Conservation (phyloP, 2,888 invertebrate genomes). For the Synanthedon andrenaeformis region DNA sequence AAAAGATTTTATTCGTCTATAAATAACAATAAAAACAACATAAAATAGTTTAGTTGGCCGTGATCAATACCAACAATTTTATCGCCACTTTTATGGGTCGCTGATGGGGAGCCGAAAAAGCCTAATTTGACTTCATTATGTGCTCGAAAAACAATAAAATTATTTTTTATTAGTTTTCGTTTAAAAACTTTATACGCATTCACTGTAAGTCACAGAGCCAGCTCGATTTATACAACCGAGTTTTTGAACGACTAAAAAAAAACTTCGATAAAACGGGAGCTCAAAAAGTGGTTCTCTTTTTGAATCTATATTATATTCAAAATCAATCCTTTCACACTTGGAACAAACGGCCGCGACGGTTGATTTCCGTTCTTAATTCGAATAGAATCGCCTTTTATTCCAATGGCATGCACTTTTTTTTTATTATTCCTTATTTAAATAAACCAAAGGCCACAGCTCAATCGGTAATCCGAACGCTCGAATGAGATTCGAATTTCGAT, state of each 20-base stretch:
- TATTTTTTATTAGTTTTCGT: constrained; percentile 39
- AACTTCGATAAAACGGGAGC: neutral
- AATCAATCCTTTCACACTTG: constrained; percentile 69
- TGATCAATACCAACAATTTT: constrained; percentile 60
- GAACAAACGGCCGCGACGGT: constrained; percentile 61
- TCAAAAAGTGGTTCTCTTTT: constrained; percentile 36
- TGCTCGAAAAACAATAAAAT: constrained; percentile 54
- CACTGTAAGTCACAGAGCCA: neutral
- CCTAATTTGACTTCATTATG: constrained; percentile 64
- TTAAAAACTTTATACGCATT: constrained; percentile 10
- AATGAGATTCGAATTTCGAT: constrained; percentile 60
- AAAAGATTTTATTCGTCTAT: constrained; percentile 58
- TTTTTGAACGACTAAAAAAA: neutral
- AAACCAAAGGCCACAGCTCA: constrained; percentile 41
- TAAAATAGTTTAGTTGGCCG: constrained; percentile 61
- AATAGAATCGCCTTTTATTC: constrained; percentile 48
- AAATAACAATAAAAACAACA: constrained; percentile 67
- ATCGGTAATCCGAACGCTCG: constrained; percentile 57
- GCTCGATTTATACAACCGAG: neutral
- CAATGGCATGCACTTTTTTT: constrained; percentile 24
- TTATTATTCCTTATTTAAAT: constrained; percentile 42
- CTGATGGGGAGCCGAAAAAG: constrained; percentile 55
- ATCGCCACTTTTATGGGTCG: constrained; percentile 52
- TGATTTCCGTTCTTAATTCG: constrained; percentile 68
- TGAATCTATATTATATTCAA: constrained; percentile 25